Base-by-base conservation (phyloP, 2,113 vertebrate genomes). In the Scartelaos histophorus region DNA sequence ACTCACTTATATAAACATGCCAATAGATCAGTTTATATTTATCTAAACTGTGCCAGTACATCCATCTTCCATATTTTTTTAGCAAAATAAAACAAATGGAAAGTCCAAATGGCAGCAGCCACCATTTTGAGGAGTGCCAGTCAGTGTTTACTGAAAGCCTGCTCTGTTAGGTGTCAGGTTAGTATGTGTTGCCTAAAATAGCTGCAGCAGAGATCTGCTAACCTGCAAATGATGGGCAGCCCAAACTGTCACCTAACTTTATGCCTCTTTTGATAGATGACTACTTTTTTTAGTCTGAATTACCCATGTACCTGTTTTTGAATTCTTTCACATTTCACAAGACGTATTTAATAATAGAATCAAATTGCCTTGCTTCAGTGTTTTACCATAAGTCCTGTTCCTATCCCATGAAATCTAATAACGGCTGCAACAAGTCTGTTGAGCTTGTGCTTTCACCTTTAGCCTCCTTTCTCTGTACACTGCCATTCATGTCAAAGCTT, bases 121-220 rank as follows among this genome's bases (percentile, higher is more conserved):
- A 60, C 73, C 82, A 78, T 79, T 85, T 80, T 71, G 0, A 56
- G 60, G 68, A 64, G 43, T 54, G 51, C 46, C 69, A 22, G 71
- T 78, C 80, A 21, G 53, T 90, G 80, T 87, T 87, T 75, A 82
- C 74, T 66, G 53, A 73, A 79, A 73, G 35, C 43, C 34, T 77
- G 74, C 54, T 25, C 82, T 79, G 66, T 70, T 60, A n/a, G 76
- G 88, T 91, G 82, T 91, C 84, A 84, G 76, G 84, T 89, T 87
- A 76, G 76, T 64, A 38, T 58, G 66, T 56, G 64, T 29, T 75
- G 65, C 75, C 69, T 0, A 87, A 90, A 90, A 91, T 89, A 90
- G 74, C 74, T 73, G 74, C 72, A 69, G 45, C n/a, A 43, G 49
- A 62, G 73, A 73, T 76, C 75, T 78, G 61, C 71, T 83, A 67